These are phyloP conservation scores for Furnarius figulus DNA, from an alignment of 2,113 vertebrate species.

Conservation along the genomic window DNA sequence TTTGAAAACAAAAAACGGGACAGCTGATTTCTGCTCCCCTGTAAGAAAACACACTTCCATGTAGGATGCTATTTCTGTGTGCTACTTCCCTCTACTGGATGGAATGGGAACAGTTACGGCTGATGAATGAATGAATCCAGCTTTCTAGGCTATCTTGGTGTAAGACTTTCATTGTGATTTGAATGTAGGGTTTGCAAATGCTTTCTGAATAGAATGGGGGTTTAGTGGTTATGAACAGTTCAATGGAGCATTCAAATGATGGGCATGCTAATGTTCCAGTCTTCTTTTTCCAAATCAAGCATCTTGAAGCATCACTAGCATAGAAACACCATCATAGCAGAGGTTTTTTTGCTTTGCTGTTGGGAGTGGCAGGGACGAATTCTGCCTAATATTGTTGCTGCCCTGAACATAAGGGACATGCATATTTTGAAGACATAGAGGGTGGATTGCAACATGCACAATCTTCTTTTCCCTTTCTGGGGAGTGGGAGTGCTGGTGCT, in stretches of 20 bases:
- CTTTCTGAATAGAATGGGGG: neutral
- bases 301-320: neutral
- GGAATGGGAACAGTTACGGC: neutral
- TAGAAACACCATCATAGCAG: neutral
- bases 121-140: neutral
- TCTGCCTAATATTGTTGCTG: neutral
- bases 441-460: neutral
- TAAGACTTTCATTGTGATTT: neutral
- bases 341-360: neutral
- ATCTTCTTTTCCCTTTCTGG: neutral
- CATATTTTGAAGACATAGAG: neutral
- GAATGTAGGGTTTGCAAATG: neutral
- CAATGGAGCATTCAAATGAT: neutral
- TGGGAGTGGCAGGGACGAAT: neutral
- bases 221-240: neutral
- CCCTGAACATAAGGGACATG: neutral
- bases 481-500: neutral
- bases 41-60: neutral
- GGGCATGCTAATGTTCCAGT: neutral
- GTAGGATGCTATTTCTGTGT: neutral
- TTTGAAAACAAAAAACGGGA: neutral
- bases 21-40: neutral
- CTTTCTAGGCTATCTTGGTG: neutral
- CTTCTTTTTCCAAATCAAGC: neutral
- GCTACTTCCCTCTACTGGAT: constrained; percentile 60